Base-by-base conservation (phyloP, 2,797 vertebrate species). In the Capromys pilorides region DNA sequence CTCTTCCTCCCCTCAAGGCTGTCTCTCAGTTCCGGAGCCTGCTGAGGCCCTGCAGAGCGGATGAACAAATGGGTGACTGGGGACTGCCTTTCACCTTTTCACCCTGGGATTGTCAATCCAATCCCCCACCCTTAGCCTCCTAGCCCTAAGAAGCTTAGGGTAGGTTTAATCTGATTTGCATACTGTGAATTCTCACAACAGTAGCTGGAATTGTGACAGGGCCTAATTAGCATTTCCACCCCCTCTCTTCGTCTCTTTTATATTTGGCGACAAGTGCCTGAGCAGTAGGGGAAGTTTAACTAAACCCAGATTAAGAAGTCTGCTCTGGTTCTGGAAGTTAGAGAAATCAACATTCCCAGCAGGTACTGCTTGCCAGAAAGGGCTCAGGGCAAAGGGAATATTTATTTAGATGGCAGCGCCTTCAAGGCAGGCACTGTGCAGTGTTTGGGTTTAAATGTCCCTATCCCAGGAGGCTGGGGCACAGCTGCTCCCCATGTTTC, bases 211-310 rank as follows among this genome's bases (percentile, higher is more conserved):
- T 97, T 96, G 97, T 98, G 98, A 98, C 98, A 98, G 96, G 97
- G 96, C 96, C 96, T 98, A 98, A 98, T 98, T 98, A 98, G 97
- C 97, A 98, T 98, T 98, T 98, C 97, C 97, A 98, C 97, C 91
- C 84, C 95, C 86, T 97, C 95, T 95, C 94, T 96, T 95, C 0
- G 3, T 91, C 67, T 97, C 96, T 96, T 97, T 98, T 97, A 95
- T 97, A 98, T 97, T 97, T 98, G 97, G 97, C 0, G 94, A 97
- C 94, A 97, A 97, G 91, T 95, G 97, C 91, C 97, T 97, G 96
- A 97, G 89, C 95, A 93, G 96, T 93, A 95, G 88, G 95, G 88
- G 96, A 98, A 98, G 95, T 98, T 98, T 98, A 98, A 98, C 98
- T 96, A 97, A 98, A 97, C 93, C 96, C 80, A 86, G 96, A 97